A percentile compares a stretch with the other conserved stretches of the same genome.
phyloP scores from a whole-genome alignment of 2,113 vertebrate genomes.

The Oxygymnocypris stewartii region DNA sequence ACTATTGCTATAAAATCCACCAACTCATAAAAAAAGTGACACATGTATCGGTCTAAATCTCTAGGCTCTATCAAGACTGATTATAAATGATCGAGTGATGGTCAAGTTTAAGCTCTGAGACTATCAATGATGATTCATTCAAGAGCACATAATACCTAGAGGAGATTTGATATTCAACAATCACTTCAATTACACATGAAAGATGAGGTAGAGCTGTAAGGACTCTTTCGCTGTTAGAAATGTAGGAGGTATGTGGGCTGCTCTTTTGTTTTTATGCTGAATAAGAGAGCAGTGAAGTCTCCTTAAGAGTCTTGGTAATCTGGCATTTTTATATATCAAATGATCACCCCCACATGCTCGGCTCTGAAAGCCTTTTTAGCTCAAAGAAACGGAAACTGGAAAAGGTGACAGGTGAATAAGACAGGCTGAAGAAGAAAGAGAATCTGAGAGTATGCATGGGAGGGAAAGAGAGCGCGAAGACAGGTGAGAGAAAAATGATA shows the following conservation, averaged over 20 bases:
- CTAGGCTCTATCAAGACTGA: too few relatives aligned
- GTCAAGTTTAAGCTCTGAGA: conserved; percentile 12
- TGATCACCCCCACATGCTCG: background rate
- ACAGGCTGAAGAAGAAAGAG: background rate
- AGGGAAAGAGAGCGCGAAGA: background rate
- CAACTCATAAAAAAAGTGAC: too few relatives aligned
- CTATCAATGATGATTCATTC: background rate
- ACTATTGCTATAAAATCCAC: too few relatives aligned
- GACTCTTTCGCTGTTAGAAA: background rate
- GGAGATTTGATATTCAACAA: background rate
- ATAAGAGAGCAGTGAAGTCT: conserved; percentile 5
- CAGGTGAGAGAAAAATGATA: background rate
- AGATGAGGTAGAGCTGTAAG: background rate
- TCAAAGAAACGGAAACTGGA: conserved; percentile 7
- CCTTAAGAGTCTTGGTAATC: conserved; percentile 30
- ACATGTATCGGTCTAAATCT: too few relatives aligned
- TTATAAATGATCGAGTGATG: conserved; percentile 9
- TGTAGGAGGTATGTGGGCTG: conserved; percentile 34
- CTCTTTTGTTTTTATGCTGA: conserved; percentile 10
- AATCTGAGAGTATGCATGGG: background rate
- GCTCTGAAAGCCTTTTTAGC: background rate
- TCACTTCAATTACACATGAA: conserved; percentile 4
- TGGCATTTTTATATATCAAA: background rate
- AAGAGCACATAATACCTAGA: background rate
- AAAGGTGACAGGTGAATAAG: conserved; percentile 2